phyloP scores from a whole-genome alignment of 2,113 vertebrate species.

The Perccottus glenii region DNA sequence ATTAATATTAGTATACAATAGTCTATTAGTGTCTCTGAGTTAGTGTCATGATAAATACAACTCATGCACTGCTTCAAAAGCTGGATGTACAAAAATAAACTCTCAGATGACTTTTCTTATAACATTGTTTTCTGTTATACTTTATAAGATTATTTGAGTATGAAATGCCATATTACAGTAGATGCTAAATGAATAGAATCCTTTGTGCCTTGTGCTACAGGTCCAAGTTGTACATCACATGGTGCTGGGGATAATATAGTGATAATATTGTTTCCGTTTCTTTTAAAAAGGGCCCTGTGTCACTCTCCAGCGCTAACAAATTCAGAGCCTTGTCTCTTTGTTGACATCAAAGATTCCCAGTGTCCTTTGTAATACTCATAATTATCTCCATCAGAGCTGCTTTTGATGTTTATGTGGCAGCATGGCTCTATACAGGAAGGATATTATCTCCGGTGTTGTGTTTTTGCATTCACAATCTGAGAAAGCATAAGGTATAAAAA shows the following conservation, averaged over 20 bases:
- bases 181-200: not conserved
- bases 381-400: slow-evolving; percentile 48
- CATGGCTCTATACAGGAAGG: slow-evolving; percentile 11
- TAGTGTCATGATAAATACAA: too few species aligned
- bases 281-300: slow-evolving; percentile 23
- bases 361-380: slow-evolving; percentile 57
- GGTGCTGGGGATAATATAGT: slow-evolving; percentile 1
- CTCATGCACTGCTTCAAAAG: too few species aligned
- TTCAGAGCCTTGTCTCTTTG: slow-evolving; percentile 46
- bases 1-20: slow-evolving; percentile 1
- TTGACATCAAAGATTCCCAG: slow-evolving; percentile 54
- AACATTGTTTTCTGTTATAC: not conserved
- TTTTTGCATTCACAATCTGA: too few species aligned
- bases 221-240: not conserved
- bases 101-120: not conserved
- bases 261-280: slow-evolving; percentile 21
- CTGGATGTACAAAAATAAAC: too few species aligned
- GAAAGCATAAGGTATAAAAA: not conserved
- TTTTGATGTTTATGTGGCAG: slow-evolving; percentile 51
- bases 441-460: slow-evolving; percentile 10
- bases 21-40: too few species aligned
- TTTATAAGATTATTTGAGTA: not conserved
- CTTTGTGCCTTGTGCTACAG: not conserved
- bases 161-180: not conserved
- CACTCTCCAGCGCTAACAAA: slow-evolving; percentile 23